Evolutionary conservation across 1,140 invertebrate species (phyloP), one percentile per base, ranked within the genome.

Genomic region (Pygmarrhopalites habei): DNA sequence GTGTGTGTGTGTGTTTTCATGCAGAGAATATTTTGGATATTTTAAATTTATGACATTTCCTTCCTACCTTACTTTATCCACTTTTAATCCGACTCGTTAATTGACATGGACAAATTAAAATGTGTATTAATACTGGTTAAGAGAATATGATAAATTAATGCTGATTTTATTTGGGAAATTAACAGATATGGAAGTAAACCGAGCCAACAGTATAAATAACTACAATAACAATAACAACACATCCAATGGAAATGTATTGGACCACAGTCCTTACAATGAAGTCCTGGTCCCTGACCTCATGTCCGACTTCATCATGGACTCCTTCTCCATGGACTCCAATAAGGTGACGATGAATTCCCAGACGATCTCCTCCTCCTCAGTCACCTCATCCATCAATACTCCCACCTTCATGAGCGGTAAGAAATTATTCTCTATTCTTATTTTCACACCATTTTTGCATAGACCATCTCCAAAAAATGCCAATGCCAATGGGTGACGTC

Each of bases 241-340:
- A 5, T 4, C 5, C 26, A 43, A 44, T 19, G 56, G 56, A 44
- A 43, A 29, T 28, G 39, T n/a, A 3, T 17, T 44, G 19, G 25
- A 26, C 30, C 35, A 28, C 19, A 58, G 56, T 30, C 53, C 53
- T 21, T 56, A 56, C 23, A 32, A 5, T 17, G 30, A 56, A 41
- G 53, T 35, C 85, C 74, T 80, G 83, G 69, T 84, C 86, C 68
- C 78, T 2, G 53, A 56, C 17, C 35, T 56, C 2, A 52, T 52
- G 49, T 26, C 49, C 10, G 83, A 85, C 72, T 86, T 85, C 74
- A n/a, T n/a, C n/a, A 78, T 86, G 71, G 75, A 76, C 30, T 79
- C 79, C 43, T 83, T 83, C 73, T 78, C 79, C 62, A 74, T 76
- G 62, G 72, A 69, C 30, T 52, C 61, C 56, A 19, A 53, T 63